Percentiles rank a stretch among this genome's conserved stretches.
Conservation (phyloP, 2,113 vertebrate genomes). For the Cyanistes caeruleus region DNA sequence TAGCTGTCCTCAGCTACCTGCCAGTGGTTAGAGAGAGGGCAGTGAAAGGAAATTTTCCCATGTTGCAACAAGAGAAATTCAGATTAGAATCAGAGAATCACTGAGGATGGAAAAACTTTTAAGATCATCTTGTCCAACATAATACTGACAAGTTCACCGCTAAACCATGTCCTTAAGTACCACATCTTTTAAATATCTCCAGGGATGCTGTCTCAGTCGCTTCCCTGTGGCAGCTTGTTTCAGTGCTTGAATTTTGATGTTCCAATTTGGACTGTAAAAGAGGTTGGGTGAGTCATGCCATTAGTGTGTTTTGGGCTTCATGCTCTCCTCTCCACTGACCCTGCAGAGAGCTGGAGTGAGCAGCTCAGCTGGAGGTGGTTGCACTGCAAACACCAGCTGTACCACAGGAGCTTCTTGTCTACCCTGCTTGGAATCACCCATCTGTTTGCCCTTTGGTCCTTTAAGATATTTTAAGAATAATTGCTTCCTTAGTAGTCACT, state of each 20-base stretch:
- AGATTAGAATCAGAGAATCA: not conserved
- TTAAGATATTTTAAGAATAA: not conserved
- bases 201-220: not conserved
- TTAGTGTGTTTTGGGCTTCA: fast-evolving
- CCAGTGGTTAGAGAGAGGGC: not conserved
- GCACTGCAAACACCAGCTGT: not conserved
- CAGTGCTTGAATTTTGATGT: not conserved
- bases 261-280: not conserved
- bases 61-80: not conserved
- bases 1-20: not conserved
- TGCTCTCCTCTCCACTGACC: not conserved
- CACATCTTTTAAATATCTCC: not conserved
- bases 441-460: not conserved
- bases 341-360: not conserved
- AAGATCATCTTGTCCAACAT: not conserved
- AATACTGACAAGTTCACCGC: not conserved
- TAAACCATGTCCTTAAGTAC: not conserved
- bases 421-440: not conserved
- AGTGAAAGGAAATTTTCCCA: not conserved
- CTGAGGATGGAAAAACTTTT: not conserved
- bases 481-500: not conserved
- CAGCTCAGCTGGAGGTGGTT: not conserved
- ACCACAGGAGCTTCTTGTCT: not conserved
- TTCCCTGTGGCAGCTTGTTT: not conserved
- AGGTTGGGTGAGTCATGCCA: not conserved